Conservation (phyloP, 2,888 invertebrate species). For the Caenorhabditis zanzibari region DNA sequence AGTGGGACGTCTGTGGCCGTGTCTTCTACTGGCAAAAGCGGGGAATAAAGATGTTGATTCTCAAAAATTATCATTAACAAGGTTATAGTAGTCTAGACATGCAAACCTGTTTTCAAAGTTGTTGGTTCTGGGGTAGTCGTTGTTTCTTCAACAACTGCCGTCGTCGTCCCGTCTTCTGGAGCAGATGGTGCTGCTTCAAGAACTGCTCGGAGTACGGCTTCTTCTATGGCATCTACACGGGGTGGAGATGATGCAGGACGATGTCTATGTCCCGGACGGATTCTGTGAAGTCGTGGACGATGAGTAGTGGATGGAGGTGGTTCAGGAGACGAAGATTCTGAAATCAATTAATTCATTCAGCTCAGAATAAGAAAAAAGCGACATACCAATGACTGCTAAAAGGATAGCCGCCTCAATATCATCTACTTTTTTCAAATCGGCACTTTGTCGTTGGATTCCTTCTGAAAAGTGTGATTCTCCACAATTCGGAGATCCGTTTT, state of each 20-base stretch:
- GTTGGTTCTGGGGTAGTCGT: conserved; percentile 24
- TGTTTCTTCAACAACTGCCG: background rate
- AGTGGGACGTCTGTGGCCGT: conserved; percentile 36
- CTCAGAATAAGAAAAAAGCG: no score
- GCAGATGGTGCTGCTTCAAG: conserved; percentile 33
- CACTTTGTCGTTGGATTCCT: conserved; percentile 4
- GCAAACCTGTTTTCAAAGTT: conserved; percentile 7
- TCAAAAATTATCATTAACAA: background rate
- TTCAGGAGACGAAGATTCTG: conserved; percentile 31
- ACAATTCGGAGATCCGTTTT: background rate
- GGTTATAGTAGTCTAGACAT: background rate
- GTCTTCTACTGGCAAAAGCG: conserved; percentile 52
- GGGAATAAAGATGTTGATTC: conserved; percentile 55
- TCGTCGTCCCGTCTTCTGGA: conserved; percentile 18
- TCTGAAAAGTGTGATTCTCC: conserved; percentile 5
- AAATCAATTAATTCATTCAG: background rate
- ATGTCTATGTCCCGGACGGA: conserved; percentile 34
- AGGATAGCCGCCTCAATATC: conserved; percentile 62
- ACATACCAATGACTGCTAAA: conserved; percentile 37
- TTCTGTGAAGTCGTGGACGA: conserved; percentile 38
- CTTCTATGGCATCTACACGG: conserved; percentile 53
- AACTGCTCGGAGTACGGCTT: conserved; percentile 54
- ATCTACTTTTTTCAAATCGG: conserved; percentile 40
- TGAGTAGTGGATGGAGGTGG: conserved; percentile 36
- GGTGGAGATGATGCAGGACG: conserved; percentile 18